These are phyloP conservation scores for Leptinotarsa lineolata DNA, from an alignment of 1,140 invertebrate species.

Conservation along the genomic window DNA sequence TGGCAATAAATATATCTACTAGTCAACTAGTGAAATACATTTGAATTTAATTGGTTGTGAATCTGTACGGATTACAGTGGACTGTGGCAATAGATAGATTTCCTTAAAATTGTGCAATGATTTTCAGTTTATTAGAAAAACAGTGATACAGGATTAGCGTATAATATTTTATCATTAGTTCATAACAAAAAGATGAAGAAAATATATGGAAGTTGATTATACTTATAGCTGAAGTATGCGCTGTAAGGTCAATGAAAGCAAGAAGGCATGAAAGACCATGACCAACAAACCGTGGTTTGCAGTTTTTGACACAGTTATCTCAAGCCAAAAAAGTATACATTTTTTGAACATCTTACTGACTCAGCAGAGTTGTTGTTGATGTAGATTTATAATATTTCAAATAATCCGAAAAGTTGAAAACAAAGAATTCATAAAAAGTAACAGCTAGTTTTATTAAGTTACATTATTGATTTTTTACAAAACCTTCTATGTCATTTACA, in stretches of 20 bases:
- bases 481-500: no score
- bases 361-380: neutral
- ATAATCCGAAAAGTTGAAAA: no score
- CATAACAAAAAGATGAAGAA: neutral
- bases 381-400: neutral
- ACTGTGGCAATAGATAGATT: no score
- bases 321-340: no score
- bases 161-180: neutral
- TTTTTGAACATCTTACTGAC: neutral
- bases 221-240: neutral
- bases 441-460: no score
- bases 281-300: neutral
- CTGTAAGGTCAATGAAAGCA: neutral
- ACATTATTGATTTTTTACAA: no score
- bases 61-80: neutral
- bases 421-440: no score
- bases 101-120: no score
- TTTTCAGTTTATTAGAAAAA: no score
- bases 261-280: neutral
- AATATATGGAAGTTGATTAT: neutral
- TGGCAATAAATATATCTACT: neutral
- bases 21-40: neutral
- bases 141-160: no score
- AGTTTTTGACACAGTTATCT: neutral
- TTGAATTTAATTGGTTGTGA: neutral